Percentiles rank a stretch among this genome's conserved stretches.
Evolutionary conservation across 37 sponge, comb jelly and placozoan species (phyloP).

Genomic region (Chondrilla cf. caribensis): DNA sequence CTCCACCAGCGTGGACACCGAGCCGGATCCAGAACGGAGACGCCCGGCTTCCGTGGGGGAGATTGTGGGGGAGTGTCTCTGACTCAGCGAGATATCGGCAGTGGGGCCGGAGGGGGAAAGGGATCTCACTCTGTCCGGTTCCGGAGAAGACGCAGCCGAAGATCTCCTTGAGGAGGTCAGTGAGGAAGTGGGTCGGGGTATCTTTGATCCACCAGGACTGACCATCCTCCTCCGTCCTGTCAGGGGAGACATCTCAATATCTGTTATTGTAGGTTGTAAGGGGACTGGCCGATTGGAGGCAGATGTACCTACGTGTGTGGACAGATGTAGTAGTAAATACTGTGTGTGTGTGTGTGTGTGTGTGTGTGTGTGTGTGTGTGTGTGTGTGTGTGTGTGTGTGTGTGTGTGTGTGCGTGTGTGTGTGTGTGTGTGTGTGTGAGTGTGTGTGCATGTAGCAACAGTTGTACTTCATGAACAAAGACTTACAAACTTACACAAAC

Average conservation of each 20-base stretch:
- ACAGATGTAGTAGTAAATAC: too few species aligned
- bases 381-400: background rate
- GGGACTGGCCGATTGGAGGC: background rate
- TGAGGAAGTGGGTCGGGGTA: constrained; percentile 10
- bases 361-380: background rate
- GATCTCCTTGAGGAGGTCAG: background rate
- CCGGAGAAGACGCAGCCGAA: constrained; percentile 7
- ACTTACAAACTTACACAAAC: too few species aligned
- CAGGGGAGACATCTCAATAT: background rate
- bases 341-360: background rate
- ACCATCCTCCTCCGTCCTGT: background rate
- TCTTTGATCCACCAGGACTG: background rate
- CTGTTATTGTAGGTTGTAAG: background rate
- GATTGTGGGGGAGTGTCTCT: background rate
- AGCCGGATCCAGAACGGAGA: background rate
- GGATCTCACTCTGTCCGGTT: background rate
- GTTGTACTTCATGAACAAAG: too few species aligned
- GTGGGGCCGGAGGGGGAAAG: background rate
- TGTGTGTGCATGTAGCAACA: too few species aligned
- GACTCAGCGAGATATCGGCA: background rate
- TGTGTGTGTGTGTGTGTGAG: too few species aligned
- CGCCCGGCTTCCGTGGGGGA: background rate
- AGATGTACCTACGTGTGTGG: too few species aligned
- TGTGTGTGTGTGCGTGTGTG: too few species aligned
- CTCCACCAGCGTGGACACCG: background rate